Evolutionary conservation across 2,888 invertebrate species (phyloP).

Genomic region (Pycnomerus fuliginosus): DNA sequence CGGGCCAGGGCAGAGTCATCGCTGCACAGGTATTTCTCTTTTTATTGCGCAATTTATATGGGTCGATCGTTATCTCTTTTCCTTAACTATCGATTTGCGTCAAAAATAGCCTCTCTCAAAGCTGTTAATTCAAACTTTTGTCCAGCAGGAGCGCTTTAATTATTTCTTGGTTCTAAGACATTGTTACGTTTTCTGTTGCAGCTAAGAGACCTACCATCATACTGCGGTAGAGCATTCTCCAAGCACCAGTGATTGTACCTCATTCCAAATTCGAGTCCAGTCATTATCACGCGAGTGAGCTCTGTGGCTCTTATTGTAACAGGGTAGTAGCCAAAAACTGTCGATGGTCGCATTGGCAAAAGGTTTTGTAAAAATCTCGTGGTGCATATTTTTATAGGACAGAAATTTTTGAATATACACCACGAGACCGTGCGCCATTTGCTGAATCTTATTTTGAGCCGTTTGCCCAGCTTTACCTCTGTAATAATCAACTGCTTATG

Average conservation of each 20-base stretch:
- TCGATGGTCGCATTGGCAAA: conserved; percentile 22
- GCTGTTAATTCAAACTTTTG: no score
- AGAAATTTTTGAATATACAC: conserved; percentile 9
- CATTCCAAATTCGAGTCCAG: conserved; percentile 17
- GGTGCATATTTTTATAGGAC: conserved; percentile 20
- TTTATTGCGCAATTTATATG: no score
- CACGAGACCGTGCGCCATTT: conserved; percentile 26
- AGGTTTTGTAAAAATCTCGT: conserved; percentile 16
- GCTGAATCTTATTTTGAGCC: conserved; percentile 41
- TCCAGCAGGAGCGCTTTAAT: no score
- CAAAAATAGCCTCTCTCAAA: no score
- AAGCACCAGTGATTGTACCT: conserved; percentile 5
- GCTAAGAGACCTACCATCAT: conserved; percentile 27
- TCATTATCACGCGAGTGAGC: conserved; percentile 21
- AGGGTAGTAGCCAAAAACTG: conserved; percentile 43
- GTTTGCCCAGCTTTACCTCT: conserved; percentile 35
- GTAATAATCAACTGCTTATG: conserved; percentile 45
- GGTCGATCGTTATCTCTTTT: no score
- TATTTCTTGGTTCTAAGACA: no score
- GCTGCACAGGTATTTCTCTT: conserved; percentile 50
- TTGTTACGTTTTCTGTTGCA: conserved; percentile 16
- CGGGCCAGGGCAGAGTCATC: conserved; percentile 47
- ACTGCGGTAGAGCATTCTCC: conserved; percentile 19
- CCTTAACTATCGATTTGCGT: no score
- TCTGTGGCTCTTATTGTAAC: conserved; percentile 29